Evolutionary conservation across 2,797 vertebrate genomes (phyloP), one percentile per base, ranked within the genome.

Genomic region (Sebastolobus alascanus): DNA sequence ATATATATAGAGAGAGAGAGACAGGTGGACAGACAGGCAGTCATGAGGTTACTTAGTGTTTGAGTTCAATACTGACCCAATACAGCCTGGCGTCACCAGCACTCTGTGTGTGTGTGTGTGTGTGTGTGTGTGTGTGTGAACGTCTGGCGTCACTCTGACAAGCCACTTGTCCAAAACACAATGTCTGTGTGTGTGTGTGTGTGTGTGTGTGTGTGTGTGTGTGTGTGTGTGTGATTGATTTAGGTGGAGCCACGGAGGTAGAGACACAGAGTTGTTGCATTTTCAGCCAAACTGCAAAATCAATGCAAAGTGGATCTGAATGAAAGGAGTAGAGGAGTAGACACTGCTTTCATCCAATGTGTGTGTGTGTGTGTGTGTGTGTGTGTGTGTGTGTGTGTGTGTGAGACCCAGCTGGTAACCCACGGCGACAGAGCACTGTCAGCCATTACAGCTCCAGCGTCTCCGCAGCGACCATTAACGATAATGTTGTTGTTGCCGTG

Each of bases 251-350:
- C 89, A 84, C 64, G 37, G 80, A 93, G 90, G 89, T 91, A 87
- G 87, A 93, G 90, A 92, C 89, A 78, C 82, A 79, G 81, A 88
- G 87, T 92, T 93, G 91, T 87, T 88, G 84, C 87, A 72, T 93
- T 94, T 92, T 92, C 85, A 91, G 80, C 87, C 83, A 92, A 94
- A 94, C 90, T 94, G 93, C 86, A 92, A 94, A 94, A 94, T 94
- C 93, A 93, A 94, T 94, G 90, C 88, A 90, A 93, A 94, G 89
- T 92, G 91, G 87, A 88, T 94, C 80, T 91, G 87, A 91, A 92
- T 89, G 81, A 92, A 90, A 88, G 80, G 68, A 85, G 84, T 69
- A 87, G 84, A 88, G 77, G 66, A 85, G 87, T 73, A 88, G 84
- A 89, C 84, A 80, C 82, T 74, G 80, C 87, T 84, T 90, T 83